These are phyloP conservation scores for Hesperia comma DNA, from an alignment of 2,888 invertebrate genomes.

Conservation along the genomic window DNA sequence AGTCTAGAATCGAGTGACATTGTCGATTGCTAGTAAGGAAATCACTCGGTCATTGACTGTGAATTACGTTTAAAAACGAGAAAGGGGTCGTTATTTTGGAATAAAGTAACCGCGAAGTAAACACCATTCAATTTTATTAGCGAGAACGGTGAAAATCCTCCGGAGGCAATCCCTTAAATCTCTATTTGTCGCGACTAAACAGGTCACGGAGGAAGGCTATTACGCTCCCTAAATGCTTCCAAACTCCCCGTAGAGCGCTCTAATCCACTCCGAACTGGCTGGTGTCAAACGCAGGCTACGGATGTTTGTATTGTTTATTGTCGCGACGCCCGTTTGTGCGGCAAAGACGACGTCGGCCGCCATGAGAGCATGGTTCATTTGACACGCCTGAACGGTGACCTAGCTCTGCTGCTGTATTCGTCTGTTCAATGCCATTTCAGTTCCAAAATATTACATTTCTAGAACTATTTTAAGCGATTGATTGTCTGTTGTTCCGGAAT, in stretches of 20 bases:
- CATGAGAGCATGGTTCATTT: conserved; percentile 73
- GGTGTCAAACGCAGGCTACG: conserved; percentile 82
- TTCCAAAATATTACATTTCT: background rate
- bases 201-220: conserved; percentile 83
- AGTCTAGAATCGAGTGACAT: conserved; percentile 63
- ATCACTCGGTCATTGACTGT: conserved; percentile 36
- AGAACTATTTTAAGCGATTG: background rate
- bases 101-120: conserved; percentile 70
- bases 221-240: conserved; percentile 82
- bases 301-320: conserved; percentile 84
- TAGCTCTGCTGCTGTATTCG: conserved; percentile 56
- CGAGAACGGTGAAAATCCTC: conserved; percentile 67
- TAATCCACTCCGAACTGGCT: conserved; percentile 82
- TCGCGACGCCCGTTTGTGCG: conserved; percentile 75
- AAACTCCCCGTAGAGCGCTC: conserved; percentile 80
- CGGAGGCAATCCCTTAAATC: conserved; percentile 79
- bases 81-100: conserved; percentile 48
- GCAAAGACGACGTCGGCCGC: conserved; percentile 69
- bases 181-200: conserved; percentile 83
- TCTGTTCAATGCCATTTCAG: conserved; percentile 37
- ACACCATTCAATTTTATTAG: conserved; percentile 79
- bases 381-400: conserved; percentile 50
- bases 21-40: conserved; percentile 45
- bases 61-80: conserved; percentile 49
- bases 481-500: conserved; percentile 6